Evolutionary conservation across 1,140 invertebrate species (phyloP).

Genomic region (Trachymyrmex septentrionalis): DNA sequence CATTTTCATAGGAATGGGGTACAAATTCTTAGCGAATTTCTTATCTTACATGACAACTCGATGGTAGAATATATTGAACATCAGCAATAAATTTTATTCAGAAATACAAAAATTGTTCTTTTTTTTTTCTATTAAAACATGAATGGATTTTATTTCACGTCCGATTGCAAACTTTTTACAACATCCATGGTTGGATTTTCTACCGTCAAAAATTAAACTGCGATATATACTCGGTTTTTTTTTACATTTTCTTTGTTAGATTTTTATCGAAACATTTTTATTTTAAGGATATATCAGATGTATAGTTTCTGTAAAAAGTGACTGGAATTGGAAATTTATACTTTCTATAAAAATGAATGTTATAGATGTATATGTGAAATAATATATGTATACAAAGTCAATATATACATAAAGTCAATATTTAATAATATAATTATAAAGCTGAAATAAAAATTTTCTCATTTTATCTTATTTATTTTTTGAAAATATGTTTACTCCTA

Average conservation of each 20-base stretch:
- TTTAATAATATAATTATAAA: too few species aligned
- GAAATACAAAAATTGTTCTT: not conserved
- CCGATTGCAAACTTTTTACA: not conserved
- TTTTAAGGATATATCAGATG: too few species aligned
- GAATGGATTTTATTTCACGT: not conserved
- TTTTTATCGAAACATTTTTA: not conserved
- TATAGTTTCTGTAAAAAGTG: too few species aligned
- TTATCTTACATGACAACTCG: not conserved
- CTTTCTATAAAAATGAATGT: too few species aligned
- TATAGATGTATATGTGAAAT: too few species aligned
- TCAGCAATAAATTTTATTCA: not conserved
- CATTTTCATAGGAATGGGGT: not conserved
- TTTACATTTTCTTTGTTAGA: not conserved
- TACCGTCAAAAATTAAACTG: not conserved
- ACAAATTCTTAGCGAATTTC: not conserved
- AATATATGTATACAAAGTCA: too few species aligned
- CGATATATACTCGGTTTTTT: not conserved
- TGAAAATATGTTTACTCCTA: too few species aligned
- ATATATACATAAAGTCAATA: too few species aligned
- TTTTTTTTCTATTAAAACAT: not conserved
- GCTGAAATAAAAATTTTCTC: too few species aligned
- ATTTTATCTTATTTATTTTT: too few species aligned
- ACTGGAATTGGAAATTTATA: too few species aligned
- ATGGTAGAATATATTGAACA: conserved; percentile 1
- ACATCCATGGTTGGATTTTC: not conserved